A percentile compares a stretch with the other conserved stretches of the same genome.
Evolutionary conservation across 2,113 vertebrate genomes (phyloP).

Genomic region (Oreochromis aureus): DNA sequence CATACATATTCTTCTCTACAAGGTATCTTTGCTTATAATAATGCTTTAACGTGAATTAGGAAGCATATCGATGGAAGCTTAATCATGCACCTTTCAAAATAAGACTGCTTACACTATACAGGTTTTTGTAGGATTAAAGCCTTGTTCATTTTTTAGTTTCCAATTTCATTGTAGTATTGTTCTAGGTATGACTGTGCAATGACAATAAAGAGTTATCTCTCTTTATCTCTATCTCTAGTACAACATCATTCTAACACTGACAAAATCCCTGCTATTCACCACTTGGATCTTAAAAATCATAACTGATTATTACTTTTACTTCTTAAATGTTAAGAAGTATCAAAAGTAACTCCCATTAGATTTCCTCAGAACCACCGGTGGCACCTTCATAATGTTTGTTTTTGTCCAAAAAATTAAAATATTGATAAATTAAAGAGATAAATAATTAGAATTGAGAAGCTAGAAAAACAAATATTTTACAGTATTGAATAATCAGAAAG

Average conservation of each 20-base stretch:
- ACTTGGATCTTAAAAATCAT: neutral
- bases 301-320: neutral
- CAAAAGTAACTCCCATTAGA: neutral
- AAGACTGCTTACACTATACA: neutral
- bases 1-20: neutral
- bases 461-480: neutral
- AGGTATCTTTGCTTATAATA: neutral
- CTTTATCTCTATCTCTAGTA: neutral
- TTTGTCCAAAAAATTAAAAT: neutral
- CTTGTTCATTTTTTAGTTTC: neutral
- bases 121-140: neutral
- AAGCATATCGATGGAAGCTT: neutral
- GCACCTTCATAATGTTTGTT: neutral
- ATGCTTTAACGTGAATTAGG: neutral
- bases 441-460: neutral
- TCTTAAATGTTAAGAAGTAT: neutral
- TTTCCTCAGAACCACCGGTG: neutral
- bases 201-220: too few species aligned
- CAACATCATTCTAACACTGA: neutral
- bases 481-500: accelerated
- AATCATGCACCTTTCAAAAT: neutral
- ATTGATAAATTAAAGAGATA: neutral
- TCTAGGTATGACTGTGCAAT: too few species aligned
- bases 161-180: too few species aligned
- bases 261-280: neutral